Percentiles rank a stretch among this genome's conserved stretches.
phyloP scores from a whole-genome alignment of 2,888 invertebrate species.

The Polyploca ridens region DNA sequence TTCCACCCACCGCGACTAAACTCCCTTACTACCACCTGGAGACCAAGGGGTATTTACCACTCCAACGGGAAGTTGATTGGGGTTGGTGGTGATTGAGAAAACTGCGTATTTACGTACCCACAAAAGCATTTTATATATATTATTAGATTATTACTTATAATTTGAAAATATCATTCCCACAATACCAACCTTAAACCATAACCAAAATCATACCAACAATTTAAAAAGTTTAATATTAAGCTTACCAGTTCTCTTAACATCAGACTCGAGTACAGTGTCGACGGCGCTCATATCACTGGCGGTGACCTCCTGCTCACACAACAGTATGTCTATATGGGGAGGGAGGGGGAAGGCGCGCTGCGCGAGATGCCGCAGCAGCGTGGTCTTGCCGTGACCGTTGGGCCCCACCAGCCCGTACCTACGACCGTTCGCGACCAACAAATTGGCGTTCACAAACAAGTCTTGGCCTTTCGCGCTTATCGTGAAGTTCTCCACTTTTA shows the following conservation, averaged over 20 bases:
- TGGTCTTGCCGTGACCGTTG: conserved; percentile 99
- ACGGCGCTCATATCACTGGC: conserved; percentile 97
- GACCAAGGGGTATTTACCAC: too few species aligned
- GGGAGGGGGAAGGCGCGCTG: conserved; percentile 96
- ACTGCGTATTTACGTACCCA: too few species aligned
- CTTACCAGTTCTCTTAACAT: conserved; percentile 91
- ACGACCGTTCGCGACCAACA: conserved; percentile 96
- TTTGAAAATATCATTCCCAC: too few species aligned
- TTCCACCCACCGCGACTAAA: too few species aligned
- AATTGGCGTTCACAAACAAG: conserved; percentile 97
- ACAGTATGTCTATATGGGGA: conserved; percentile 96
- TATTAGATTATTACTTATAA: too few species aligned
- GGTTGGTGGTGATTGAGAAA: too few species aligned
- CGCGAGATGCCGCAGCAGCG: conserved; percentile 96
- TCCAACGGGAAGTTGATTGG: too few species aligned
- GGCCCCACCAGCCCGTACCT: conserved; percentile 99
- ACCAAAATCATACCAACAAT: too few species aligned
- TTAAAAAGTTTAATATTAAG: conserved; percentile 15
- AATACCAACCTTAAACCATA: too few species aligned
- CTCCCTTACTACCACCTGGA: too few species aligned
- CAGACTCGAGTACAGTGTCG: conserved; percentile 96
- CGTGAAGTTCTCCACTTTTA: conserved; percentile 99
- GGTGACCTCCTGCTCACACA: conserved; percentile 99
- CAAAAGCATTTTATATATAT: too few species aligned
- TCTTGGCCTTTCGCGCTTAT: conserved; percentile 99